These are phyloP conservation scores for Nomada goodeniana DNA, from an alignment of 2,888 invertebrate genomes.

Conservation along the genomic window DNA sequence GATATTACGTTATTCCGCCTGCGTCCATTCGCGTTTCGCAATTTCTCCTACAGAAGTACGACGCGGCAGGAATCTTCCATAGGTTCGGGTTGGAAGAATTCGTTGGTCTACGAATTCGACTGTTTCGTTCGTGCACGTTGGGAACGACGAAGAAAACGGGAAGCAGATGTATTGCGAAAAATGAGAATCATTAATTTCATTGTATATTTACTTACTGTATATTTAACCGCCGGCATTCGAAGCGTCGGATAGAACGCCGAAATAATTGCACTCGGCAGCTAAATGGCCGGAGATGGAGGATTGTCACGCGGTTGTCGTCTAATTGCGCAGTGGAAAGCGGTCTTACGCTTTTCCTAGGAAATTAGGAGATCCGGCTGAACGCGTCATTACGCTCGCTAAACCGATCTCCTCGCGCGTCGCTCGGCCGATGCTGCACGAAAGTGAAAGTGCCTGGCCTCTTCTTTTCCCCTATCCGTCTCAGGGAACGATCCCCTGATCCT, in stretches of 20 bases:
- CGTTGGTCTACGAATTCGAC: no score
- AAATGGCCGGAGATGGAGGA: not conserved
- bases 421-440: constrained; percentile 65
- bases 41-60: not conserved
- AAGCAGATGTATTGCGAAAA: not conserved
- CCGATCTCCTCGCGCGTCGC: constrained; percentile 37
- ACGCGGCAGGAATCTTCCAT: not conserved
- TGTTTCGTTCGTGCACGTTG: no score
- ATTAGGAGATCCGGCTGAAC: constrained; percentile 55
- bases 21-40: not conserved
- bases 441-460: constrained; percentile 69
- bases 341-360: constrained; percentile 38
- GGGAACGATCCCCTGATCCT: constrained; percentile 56
- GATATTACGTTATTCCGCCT: not conserved
- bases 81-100: no score
- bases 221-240: no score
- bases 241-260: no score
- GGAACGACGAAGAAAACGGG: no score
- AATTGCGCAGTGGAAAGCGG: constrained; percentile 51
- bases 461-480: constrained; percentile 47
- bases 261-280: not conserved
- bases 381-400: constrained; percentile 63
- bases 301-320: constrained; percentile 11
- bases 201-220: not conserved
- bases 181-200: not conserved